Conservation (phyloP, 1,140 invertebrate genomes). For the Nylanderia fulva region DNA sequence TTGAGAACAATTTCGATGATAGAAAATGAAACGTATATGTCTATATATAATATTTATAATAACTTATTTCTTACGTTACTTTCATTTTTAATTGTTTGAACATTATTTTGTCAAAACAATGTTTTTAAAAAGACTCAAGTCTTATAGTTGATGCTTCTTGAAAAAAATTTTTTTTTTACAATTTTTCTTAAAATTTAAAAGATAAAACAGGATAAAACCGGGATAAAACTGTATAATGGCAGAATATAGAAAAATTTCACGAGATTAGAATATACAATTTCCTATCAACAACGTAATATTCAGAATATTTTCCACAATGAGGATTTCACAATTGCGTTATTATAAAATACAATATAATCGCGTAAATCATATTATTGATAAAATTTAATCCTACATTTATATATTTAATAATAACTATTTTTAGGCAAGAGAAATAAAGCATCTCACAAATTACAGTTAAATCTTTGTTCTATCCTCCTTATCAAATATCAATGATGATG, state of each 20-base stretch:
- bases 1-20: conserved; percentile 16
- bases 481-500: neutral
- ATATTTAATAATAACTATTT: conserved; percentile 9
- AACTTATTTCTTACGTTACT: conserved; percentile 44
- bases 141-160: neutral
- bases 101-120: neutral
- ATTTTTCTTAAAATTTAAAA: neutral
- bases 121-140: neutral
- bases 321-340: conserved; percentile 1
- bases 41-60: conserved; percentile 8
- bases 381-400: neutral
- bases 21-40: conserved; percentile 50
- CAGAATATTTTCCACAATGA: neutral
- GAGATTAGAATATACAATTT: conserved; percentile 1
- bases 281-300: neutral
- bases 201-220: neutral
- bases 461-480: neutral
- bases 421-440: neutral
- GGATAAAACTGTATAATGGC: neutral
- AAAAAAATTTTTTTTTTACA: neutral
- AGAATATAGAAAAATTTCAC: neutral
- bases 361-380: neutral
- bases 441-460: neutral
- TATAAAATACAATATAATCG: neutral
- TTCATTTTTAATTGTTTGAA: conserved; percentile 16